Evolutionary conservation across 2,797 vertebrate species (phyloP), one percentile per base, ranked within the genome.

Genomic region (Characodon lateralis): DNA sequence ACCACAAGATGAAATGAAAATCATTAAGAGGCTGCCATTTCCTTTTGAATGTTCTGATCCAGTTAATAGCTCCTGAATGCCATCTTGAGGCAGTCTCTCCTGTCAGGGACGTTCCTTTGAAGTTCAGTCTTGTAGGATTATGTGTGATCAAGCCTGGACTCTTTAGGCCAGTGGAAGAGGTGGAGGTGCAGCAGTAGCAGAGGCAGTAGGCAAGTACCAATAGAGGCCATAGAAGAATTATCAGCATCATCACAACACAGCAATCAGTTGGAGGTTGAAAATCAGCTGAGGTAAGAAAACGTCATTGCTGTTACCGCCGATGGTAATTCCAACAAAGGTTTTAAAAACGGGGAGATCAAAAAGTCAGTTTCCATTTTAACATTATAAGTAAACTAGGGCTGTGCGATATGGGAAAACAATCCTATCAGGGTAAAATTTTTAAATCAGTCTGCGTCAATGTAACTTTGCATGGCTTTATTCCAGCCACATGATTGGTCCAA

Each of bases 181-280:
- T 90, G 92, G 83, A 86, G 92, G 82, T 90, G 88, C 12, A 50
- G 48, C 48, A 50, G 59, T 88, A 87, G 85, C n/a, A 55, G 18
- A 88, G 86, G 85, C 26, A 88, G 92, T 94, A 88, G 75, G 92
- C 95, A 94, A 94, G 94, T 95, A 95, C 95, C 95, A 92, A 94
- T 94, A 95, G 93, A 95, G 95, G 91, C 95, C 96, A 96, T 95
- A 95, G 94, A 95, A 95, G 95, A 96, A 93, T 93, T 93, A 94
- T 94, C 94, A 94, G 94, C 94, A 96, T 95, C 95, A 95, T 96
- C 93, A 94, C 95, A 95, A 96, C 95, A 96, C 96, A 96, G 95
- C 95, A 96, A 95, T 96, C 94, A 95, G 94, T 95, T 94, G 93
- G 93, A 93, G 92, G 95, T 95, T 92, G 95, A 94, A 95, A 92